A percentile compares a stretch with the other conserved stretches of the same genome.
Conservation (phyloP, 2,797 vertebrate species). For the Corythornis leucogaster region DNA sequence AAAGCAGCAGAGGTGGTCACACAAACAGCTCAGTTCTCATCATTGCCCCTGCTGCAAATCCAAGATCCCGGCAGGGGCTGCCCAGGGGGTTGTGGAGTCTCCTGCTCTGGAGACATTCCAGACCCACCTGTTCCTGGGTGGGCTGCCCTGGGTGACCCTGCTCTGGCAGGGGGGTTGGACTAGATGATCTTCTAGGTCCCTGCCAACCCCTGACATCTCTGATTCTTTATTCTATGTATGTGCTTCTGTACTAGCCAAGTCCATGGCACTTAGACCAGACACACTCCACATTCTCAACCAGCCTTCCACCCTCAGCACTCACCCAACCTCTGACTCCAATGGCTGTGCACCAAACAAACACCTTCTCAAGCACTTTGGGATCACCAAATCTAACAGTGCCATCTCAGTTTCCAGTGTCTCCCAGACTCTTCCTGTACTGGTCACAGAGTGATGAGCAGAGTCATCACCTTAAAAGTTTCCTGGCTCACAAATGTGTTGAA, state of each 20-base stretch:
- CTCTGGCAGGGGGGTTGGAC: no score
- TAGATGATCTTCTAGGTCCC: no score
- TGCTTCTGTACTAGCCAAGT: not conserved
- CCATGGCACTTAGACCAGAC: not conserved
- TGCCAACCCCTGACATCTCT: no score
- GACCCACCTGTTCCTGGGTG: no score
- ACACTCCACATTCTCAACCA: not conserved
- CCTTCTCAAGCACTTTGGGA: not conserved
- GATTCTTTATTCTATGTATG: not conserved
- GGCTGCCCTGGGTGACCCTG: no score
- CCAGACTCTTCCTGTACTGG: not conserved
- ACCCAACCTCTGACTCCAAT: not conserved
- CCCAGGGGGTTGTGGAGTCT: no score
- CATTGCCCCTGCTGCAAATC: not conserved
- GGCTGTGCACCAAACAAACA: not conserved
- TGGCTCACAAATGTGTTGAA: not conserved
- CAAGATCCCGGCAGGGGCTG: not conserved
- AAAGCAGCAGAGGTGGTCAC: not conserved
- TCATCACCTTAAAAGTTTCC: not conserved
- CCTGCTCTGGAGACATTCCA: no score
- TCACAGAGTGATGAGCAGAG: not conserved
- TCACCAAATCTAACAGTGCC: not conserved
- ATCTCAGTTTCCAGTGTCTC: not conserved
- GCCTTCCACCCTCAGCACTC: not conserved
- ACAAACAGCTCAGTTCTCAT: not conserved